These are phyloP conservation scores for Taenaris catops DNA, from an alignment of 2,888 invertebrate genomes.

Conservation along the genomic window DNA sequence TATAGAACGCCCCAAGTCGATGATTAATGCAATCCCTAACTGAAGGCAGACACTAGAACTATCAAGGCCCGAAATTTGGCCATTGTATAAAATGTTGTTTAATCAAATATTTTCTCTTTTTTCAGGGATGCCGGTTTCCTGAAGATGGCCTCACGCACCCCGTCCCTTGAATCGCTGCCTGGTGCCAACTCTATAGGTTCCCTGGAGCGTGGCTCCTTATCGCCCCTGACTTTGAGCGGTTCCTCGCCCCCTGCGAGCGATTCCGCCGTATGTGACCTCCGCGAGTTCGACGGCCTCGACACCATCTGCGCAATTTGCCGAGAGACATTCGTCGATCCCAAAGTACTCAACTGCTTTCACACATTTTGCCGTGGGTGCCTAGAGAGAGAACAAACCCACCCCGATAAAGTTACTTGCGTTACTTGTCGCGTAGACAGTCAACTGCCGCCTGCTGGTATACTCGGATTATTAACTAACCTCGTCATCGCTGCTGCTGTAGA, in stretches of 20 bases:
- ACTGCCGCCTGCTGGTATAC: conserved; percentile 78
- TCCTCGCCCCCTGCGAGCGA: conserved; percentile 93
- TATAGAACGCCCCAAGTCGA: too few relatives aligned
- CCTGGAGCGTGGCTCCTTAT: conserved; percentile 89
- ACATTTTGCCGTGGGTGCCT: conserved; percentile 91
- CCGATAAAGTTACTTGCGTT: conserved; percentile 88
- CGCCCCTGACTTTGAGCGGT: conserved; percentile 91
- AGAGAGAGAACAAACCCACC: conserved; percentile 84
- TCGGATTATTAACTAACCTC: conserved; percentile 84
- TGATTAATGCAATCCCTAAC: too few relatives aligned
- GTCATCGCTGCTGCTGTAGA: conserved; percentile 77
- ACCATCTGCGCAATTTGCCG: conserved; percentile 85
- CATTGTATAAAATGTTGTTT: too few relatives aligned
- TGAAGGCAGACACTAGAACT: too few relatives aligned
- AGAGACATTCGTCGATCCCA: conserved; percentile 86
- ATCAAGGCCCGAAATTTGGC: too few relatives aligned
- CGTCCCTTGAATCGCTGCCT: conserved; percentile 94
- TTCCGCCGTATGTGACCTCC: conserved; percentile 89
- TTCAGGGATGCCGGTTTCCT: conserved; percentile 92
- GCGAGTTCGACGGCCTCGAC: conserved; percentile 81
- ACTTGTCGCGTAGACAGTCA: conserved; percentile 79
- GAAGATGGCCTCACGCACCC: conserved; percentile 96
- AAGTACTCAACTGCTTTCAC: conserved; percentile 90
- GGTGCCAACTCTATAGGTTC: conserved; percentile 96
- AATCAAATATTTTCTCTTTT: conserved; percentile 52